Conservation (phyloP, 2,797 vertebrate species). For the Fratercula arctica region DNA sequence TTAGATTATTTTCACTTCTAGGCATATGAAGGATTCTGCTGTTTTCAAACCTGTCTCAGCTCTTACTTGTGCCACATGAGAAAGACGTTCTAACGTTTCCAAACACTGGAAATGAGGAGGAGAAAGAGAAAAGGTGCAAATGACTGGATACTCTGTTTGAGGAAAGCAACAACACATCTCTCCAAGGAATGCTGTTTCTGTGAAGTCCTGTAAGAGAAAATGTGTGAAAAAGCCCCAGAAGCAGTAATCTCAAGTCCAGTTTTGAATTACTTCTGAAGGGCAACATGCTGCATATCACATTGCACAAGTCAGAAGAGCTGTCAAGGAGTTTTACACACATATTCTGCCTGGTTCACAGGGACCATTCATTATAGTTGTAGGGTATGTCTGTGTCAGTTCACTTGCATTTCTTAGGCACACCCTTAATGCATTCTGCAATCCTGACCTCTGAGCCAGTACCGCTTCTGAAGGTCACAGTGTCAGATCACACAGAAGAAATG, state of each 20-base stretch:
- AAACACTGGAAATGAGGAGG: not conserved
- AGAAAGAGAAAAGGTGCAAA: not conserved
- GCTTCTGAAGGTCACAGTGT: not conserved
- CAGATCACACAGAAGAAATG: not conserved
- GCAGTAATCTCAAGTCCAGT: not conserved
- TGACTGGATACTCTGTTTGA: not conserved
- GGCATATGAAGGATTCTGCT: not conserved
- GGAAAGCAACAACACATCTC: not conserved
- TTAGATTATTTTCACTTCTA: not conserved
- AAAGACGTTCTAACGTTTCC: not conserved
- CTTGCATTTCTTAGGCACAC: not conserved
- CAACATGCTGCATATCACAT: not conserved
- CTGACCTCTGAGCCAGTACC: not conserved
- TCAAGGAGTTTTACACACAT: not conserved
- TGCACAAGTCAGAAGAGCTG: not conserved
- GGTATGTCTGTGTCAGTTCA: not conserved
- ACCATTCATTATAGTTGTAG: not conserved
- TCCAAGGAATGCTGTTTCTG: not conserved
- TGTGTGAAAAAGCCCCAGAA: not conserved
- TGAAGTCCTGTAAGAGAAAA: not conserved
- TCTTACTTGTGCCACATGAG: not conserved
- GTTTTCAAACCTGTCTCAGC: not conserved
- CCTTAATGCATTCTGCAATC: not conserved
- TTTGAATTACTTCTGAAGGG: constrained; percentile 14
- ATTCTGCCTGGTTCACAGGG: not conserved